These are phyloP conservation scores for Opisthograptis luteolata DNA, from an alignment of 2,888 invertebrate genomes.

Conservation along the genomic window DNA sequence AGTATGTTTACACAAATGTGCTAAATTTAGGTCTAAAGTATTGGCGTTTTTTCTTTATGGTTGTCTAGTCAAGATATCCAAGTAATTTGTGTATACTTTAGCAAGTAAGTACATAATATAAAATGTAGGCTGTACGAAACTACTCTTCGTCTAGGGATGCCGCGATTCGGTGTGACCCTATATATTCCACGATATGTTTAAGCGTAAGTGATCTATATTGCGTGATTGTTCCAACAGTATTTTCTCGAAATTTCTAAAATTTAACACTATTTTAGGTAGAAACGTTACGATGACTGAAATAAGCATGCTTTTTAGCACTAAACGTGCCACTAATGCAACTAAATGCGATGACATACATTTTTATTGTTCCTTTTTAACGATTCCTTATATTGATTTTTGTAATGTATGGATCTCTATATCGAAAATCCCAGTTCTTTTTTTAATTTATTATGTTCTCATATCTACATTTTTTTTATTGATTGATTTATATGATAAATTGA, in stretches of 20 bases:
- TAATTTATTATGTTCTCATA: background rate
- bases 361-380: slow-evolving; percentile 2
- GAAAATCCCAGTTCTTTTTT: background rate
- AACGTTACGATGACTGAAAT: too few relatives aligned
- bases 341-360: background rate
- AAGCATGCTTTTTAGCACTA: too few relatives aligned
- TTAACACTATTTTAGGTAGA: too few relatives aligned
- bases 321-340: too few relatives aligned
- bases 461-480: background rate
- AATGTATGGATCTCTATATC: slow-evolving; percentile 7
- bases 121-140: background rate
- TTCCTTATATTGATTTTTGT: slow-evolving; percentile 2
- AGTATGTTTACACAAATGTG: slow-evolving; percentile 13
- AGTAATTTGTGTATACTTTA: slow-evolving; percentile 16
- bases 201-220: background rate
- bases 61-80: slow-evolving; percentile 21
- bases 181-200: background rate
- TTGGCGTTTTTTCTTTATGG: background rate
- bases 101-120: background rate
- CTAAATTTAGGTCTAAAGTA: slow-evolving; percentile 21
- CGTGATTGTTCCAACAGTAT: background rate
- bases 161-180: background rate
- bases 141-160: background rate
- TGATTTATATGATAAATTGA: slow-evolving; percentile 18
- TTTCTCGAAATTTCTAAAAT: background rate